Percentiles rank a stretch among this genome's conserved stretches.
These are phyloP conservation scores for Wiebesia pumilae DNA, from an alignment of 1,140 invertebrate genomes.

Conservation along the genomic window DNA sequence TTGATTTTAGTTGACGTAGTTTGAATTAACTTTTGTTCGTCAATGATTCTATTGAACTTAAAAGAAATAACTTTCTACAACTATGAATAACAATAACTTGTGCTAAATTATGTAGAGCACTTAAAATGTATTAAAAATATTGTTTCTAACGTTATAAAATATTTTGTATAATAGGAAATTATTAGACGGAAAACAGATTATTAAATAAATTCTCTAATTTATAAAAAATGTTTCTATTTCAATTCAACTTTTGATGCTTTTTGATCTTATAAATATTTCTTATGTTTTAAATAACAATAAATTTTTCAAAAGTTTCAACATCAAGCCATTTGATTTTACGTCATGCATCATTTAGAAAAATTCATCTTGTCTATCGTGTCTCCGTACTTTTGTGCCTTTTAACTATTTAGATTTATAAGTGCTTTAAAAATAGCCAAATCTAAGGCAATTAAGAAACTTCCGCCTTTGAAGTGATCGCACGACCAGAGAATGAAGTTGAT, in stretches of 20 bases:
- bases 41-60: too few species aligned
- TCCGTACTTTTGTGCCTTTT: neutral
- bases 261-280: neutral
- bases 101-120: too few species aligned
- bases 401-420: neutral
- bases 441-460: slow-evolving; percentile 23
- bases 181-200: too few species aligned
- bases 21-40: too few species aligned
- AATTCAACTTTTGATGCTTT: too few species aligned
- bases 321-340: neutral
- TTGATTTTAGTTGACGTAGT: too few species aligned
- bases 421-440: slow-evolving; percentile 22
- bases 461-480: neutral
- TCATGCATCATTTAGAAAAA: slow-evolving; percentile 17
- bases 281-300: slow-evolving; percentile 4
- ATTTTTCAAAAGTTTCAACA: slow-evolving; percentile 24
- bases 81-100: too few species aligned
- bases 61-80: neutral
- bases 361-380: slow-evolving; percentile 13
- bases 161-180: too few species aligned
- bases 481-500: slow-evolving; percentile 24
- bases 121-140: too few species aligned
- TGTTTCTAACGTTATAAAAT: too few species aligned
- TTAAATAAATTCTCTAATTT: too few species aligned
- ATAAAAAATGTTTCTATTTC: too few species aligned